Conservation (phyloP, 2,797 vertebrate genomes). For the Thaleichthys pacificus region DNA sequence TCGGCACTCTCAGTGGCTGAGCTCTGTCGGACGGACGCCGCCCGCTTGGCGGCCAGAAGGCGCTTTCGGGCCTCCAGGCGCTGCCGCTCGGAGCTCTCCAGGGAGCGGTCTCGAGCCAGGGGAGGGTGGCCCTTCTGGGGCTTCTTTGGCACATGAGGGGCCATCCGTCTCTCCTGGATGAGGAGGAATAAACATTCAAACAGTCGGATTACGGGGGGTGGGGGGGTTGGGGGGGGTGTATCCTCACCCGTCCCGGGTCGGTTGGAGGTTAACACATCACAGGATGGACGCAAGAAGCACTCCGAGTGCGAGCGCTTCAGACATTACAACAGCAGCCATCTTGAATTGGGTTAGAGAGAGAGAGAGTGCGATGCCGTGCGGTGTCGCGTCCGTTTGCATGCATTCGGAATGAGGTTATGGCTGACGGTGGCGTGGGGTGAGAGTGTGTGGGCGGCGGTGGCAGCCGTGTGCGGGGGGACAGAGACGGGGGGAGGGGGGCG, state of each 20-base stretch:
- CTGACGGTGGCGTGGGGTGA: constrained; percentile 55
- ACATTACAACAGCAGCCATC: constrained; percentile 42
- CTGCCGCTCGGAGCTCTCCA: constrained; percentile 94
- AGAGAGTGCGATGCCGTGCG: neutral
- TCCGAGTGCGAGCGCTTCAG: neutral
- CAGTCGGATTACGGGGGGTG: constrained; percentile 45
- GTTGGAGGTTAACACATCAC: constrained; percentile 37
- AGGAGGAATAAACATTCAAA: constrained; percentile 67
- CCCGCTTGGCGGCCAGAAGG: constrained; percentile 95
- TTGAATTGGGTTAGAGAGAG: constrained; percentile 41
- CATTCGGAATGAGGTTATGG: constrained; percentile 59
- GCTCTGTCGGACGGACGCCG: constrained; percentile 93
- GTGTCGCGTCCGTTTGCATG: constrained; percentile 49
- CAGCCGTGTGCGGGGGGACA: constrained; percentile 27
- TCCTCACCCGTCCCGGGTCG: constrained; percentile 30
- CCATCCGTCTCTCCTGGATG: constrained; percentile 96
- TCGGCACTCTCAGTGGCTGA: constrained; percentile 96
- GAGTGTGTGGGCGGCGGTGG: constrained; percentile 48
- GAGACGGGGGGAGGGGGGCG: constrained; percentile 58
- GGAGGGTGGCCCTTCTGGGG: constrained; percentile 92
- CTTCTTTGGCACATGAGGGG: constrained; percentile 98
- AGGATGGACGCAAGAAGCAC: neutral
- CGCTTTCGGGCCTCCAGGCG: constrained; percentile 96
- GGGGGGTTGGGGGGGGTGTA: constrained; percentile 16
- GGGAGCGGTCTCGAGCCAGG: constrained; percentile 93